A percentile compares a stretch with the other conserved stretches of the same genome.
phyloP scores from a whole-genome alignment of 2,888 invertebrate genomes.

The Norana najaformis region DNA sequence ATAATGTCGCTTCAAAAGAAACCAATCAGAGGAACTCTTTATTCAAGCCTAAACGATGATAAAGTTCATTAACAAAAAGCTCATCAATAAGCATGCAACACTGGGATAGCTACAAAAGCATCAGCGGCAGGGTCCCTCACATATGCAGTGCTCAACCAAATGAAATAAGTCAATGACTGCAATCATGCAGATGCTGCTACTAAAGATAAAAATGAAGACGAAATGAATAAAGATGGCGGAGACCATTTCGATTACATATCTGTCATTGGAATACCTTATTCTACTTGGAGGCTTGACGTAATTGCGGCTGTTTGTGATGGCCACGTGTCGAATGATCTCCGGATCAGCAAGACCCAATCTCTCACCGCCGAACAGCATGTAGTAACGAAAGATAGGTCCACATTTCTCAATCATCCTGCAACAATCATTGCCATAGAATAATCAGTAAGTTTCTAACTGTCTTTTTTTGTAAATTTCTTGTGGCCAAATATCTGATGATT shows the following conservation, averaged over 20 bases:
- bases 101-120: too few species aligned
- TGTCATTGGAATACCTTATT: slow-evolving; percentile 35
- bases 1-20: too few species aligned
- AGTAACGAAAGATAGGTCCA: slow-evolving; percentile 50
- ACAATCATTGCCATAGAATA: neutral
- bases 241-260: neutral
- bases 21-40: too few species aligned
- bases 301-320: slow-evolving; percentile 53
- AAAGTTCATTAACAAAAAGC: too few species aligned
- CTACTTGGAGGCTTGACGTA: slow-evolving; percentile 46
- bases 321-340: slow-evolving; percentile 49
- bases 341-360: slow-evolving; percentile 53
- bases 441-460: neutral
- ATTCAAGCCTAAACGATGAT: too few species aligned
- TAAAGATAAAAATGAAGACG: neutral
- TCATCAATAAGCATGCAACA: too few species aligned
- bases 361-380: slow-evolving; percentile 50
- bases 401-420: slow-evolving; percentile 43
- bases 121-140: too few species aligned
- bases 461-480: neutral
- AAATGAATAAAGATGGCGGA: neutral
- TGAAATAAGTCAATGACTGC: neutral
- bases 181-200: neutral
- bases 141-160: too few species aligned
- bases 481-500: too few species aligned